Conservation (phyloP, 1,140 invertebrate species). For the Hyposmocoma kahamanoa region DNA sequence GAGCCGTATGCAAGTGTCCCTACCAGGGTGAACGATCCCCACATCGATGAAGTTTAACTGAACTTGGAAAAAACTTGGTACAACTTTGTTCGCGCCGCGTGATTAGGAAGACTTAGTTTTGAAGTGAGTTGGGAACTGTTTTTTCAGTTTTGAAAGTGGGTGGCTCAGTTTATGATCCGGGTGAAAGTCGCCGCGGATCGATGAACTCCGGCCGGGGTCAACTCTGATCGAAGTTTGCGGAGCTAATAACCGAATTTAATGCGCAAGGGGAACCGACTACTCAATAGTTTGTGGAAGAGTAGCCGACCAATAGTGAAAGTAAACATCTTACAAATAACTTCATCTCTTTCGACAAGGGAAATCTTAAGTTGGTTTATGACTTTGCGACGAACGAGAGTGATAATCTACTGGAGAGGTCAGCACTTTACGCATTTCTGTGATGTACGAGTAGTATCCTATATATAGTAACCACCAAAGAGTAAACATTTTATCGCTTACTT, state of each 20-base stretch:
- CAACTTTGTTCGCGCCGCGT: conserved; percentile 67
- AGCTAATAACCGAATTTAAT: conserved; percentile 70
- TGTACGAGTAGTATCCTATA: no score
- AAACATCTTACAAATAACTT: no score
- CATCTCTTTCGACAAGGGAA: no score
- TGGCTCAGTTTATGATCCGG: conserved; percentile 71
- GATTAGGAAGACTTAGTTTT: conserved; percentile 73
- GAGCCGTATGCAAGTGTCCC: conserved; percentile 68
- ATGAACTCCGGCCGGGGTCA: conserved; percentile 64
- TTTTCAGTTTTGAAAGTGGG: conserved; percentile 71
- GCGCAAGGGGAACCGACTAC: conserved; percentile 34
- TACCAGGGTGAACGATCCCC: conserved; percentile 62
- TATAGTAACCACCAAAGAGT: no score
- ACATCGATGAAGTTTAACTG: conserved; percentile 65
- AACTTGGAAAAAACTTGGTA: conserved; percentile 66
- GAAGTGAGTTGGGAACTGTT: conserved; percentile 64
- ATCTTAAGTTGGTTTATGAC: no score
- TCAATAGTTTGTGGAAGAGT: no score
- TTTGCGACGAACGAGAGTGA: no score
- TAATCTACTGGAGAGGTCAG: no score
- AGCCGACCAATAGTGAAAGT: no score
- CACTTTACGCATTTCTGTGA: no score
- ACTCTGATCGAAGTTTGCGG: conserved; percentile 66
- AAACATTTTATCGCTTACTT: no score
- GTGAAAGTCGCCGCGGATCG: conserved; percentile 69